A percentile compares a stretch with the other conserved stretches of the same genome.
Evolutionary conservation across 2,113 vertebrate genomes (phyloP).

Genomic region (Crotalus horridus): DNA sequence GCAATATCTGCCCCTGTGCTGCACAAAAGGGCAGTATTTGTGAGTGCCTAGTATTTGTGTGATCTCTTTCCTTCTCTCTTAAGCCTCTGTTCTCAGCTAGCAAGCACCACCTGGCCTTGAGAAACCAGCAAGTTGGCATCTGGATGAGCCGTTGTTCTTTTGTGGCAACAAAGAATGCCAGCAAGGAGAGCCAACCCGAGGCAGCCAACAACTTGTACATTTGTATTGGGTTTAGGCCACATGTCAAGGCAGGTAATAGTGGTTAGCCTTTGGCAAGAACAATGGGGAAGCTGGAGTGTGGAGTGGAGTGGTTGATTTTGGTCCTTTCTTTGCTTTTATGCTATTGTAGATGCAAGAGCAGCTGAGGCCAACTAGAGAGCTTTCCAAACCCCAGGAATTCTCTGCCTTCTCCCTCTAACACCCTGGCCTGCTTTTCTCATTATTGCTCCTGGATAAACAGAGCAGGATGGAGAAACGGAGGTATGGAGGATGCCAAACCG

Average conservation of each 20-base stretch:
- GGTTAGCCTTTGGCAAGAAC: neutral
- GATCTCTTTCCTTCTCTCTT: neutral
- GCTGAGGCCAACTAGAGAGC: neutral
- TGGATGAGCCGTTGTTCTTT: neutral
- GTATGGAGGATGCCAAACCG: neutral
- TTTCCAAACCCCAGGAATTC: neutral
- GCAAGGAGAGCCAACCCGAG: neutral
- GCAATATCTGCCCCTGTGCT: neutral
- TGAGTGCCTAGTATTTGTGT: neutral
- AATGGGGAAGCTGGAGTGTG: neutral
- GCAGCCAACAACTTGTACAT: neutral
- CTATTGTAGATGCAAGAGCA: neutral
- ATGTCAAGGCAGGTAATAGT: neutral
- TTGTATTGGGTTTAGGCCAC: neutral
- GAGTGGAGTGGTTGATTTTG: neutral
- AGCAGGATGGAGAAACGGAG: neutral
- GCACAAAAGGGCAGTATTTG: neutral
- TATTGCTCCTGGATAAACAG: neutral
- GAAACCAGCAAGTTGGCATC: neutral
- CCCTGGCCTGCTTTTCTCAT: neutral
- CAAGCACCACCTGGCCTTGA: neutral
- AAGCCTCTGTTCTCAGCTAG: neutral
- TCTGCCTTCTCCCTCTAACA: no score
- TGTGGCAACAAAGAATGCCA: neutral
- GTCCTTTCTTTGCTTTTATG: neutral